Conservation (phyloP, 2,888 invertebrate species). For the Dynastes hyllus region DNA sequence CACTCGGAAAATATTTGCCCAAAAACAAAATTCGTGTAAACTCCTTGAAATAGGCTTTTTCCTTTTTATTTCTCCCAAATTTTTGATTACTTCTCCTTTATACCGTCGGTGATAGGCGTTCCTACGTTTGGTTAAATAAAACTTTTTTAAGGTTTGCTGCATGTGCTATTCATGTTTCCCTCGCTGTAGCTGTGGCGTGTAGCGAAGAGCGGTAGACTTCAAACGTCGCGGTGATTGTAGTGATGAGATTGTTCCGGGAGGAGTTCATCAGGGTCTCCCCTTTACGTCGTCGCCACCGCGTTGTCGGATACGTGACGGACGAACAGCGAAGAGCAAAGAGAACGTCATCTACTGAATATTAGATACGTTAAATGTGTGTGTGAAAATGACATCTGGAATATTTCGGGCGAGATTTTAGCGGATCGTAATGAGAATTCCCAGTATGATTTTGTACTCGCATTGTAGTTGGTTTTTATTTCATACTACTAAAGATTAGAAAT, state of each 20-base stretch:
- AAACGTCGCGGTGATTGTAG: constrained; percentile 39
- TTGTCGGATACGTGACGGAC: constrained; percentile 34
- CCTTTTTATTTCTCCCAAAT: too few relatives aligned
- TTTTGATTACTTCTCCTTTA: too few relatives aligned
- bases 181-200: neutral
- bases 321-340: neutral
- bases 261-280: constrained; percentile 4
- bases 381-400: constrained; percentile 36
- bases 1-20: too few relatives aligned
- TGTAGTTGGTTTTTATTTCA: too few relatives aligned
- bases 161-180: neutral
- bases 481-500: too few relatives aligned
- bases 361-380: constrained; percentile 9
- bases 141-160: neutral
- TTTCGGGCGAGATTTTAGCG: constrained; percentile 1
- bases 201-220: constrained; percentile 25
- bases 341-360: constrained; percentile 39
- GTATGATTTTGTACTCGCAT: too few relatives aligned
- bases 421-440: neutral
- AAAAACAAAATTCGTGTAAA: too few relatives aligned
- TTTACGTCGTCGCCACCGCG: neutral
- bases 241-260: constrained; percentile 46
- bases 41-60: too few relatives aligned
- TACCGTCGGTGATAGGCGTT: too few relatives aligned
- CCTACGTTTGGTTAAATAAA: too few relatives aligned